Conservation (phyloP, 2,113 vertebrate genomes). For the Dasypus novemcinctus region DNA sequence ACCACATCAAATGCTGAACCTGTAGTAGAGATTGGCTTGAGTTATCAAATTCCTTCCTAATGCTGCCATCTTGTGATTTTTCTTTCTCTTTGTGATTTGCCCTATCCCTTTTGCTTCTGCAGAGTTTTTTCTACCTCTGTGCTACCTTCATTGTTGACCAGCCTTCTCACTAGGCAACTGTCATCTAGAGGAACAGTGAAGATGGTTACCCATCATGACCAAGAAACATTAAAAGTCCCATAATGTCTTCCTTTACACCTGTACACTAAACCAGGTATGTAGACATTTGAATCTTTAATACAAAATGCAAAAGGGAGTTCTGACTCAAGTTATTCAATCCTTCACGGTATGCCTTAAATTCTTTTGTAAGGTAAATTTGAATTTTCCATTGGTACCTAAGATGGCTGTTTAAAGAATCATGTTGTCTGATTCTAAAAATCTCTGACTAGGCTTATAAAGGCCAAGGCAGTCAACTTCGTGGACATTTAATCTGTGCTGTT, state of each 20-base stretch:
- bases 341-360: neutral
- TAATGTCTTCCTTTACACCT: neutral
- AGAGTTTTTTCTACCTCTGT: neutral
- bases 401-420: neutral
- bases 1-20: neutral
- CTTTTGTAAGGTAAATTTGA: neutral
- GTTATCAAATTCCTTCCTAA: neutral
- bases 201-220: neutral
- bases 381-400: neutral
- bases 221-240: neutral
- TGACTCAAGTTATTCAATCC: neutral
- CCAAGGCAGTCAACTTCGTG: rapidly evolving
- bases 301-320: neutral
- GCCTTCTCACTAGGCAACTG: neutral
- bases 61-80: neutral
- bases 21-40: neutral
- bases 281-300: neutral
- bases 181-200: neutral
- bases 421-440: neutral
- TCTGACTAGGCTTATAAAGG: neutral
- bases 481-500: rapidly evolving
- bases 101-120: neutral
- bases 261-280: neutral
- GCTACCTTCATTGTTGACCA: neutral
- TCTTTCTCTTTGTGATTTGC: neutral